These are phyloP conservation scores for Hypanus sabinus DNA, from an alignment of 2,113 vertebrate genomes.

Conservation along the genomic window DNA sequence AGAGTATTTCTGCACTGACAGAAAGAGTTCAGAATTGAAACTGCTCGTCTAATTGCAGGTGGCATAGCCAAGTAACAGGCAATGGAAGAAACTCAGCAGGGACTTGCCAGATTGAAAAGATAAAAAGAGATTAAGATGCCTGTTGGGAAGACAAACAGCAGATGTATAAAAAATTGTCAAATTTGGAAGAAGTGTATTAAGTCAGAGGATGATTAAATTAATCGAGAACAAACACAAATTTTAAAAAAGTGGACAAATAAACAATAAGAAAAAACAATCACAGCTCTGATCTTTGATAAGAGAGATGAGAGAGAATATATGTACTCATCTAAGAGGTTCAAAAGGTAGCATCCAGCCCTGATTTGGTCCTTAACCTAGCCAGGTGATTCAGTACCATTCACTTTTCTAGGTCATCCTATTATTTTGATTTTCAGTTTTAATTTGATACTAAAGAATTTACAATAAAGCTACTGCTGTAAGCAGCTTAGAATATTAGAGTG, in stretches of 20 bases:
- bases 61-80: background rate
- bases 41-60: conserved; percentile 34
- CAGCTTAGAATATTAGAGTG: background rate
- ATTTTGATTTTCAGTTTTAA: background rate
- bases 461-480: background rate
- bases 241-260: background rate
- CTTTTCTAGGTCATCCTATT: background rate
- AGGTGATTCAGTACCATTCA: background rate
- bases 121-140: conserved; percentile 16
- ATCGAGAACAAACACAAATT: background rate
- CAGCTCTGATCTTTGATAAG: background rate
- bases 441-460: conserved; percentile 3
- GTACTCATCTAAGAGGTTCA: background rate
- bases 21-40: conserved; percentile 22
- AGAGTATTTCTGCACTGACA: conserved; percentile 29
- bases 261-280: background rate
- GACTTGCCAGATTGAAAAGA: background rate
- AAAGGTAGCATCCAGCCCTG: background rate
- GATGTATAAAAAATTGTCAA: conserved; percentile 17
- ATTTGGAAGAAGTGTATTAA: background rate
- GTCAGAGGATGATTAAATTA: conserved; percentile 16
- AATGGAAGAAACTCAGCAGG: conserved; percentile 23
- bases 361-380: background rate
- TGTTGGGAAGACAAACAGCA: background rate
- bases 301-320: background rate